These are phyloP conservation scores for Melanostoma scalare DNA, from an alignment of 2,888 invertebrate genomes.

Conservation along the genomic window DNA sequence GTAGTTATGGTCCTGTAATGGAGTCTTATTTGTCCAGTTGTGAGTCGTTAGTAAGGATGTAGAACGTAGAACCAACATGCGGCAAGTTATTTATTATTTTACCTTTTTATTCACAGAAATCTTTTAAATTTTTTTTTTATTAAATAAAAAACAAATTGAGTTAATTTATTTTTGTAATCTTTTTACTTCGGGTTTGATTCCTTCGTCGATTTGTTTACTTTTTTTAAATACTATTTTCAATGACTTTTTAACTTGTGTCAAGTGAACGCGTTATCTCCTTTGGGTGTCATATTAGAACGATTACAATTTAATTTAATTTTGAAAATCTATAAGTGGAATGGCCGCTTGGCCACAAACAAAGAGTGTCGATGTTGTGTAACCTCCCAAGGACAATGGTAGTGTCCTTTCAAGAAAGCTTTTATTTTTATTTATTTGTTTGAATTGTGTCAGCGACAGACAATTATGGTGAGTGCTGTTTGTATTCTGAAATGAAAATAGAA, in stretches of 20 bases:
- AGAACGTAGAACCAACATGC: conserved; percentile 80
- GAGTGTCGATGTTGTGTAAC: conserved; percentile 19
- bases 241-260: conserved; percentile 77
- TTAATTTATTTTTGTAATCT: background rate
- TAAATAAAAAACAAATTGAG: conserved; percentile 43
- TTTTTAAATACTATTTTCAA: conserved; percentile 16
- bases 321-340: conserved; percentile 47
- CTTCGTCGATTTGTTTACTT: conserved; percentile 22
- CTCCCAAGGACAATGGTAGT: conserved; percentile 30
- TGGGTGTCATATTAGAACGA: conserved; percentile 75
- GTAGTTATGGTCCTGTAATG: conserved; percentile 66
- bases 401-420: conserved; percentile 8
- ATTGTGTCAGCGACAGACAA: background rate
- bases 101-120: conserved; percentile 31
- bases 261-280: conserved; percentile 77
- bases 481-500: conserved; percentile 56
- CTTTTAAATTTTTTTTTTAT: conserved; percentile 5
- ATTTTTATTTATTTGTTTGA: conserved; percentile 1
- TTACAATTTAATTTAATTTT: conserved; percentile 46
- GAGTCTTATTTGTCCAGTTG: conserved; percentile 75
- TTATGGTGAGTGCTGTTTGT: conserved; percentile 18
- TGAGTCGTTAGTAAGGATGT: conserved; percentile 75
- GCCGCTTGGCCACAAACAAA: conserved; percentile 69
- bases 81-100: conserved; percentile 75
- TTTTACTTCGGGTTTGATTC: conserved; percentile 37